Percentiles rank a stretch among this genome's conserved stretches.
phyloP scores from a whole-genome alignment of 2,888 invertebrate genomes.

The Caenorhabditis imperialis region DNA sequence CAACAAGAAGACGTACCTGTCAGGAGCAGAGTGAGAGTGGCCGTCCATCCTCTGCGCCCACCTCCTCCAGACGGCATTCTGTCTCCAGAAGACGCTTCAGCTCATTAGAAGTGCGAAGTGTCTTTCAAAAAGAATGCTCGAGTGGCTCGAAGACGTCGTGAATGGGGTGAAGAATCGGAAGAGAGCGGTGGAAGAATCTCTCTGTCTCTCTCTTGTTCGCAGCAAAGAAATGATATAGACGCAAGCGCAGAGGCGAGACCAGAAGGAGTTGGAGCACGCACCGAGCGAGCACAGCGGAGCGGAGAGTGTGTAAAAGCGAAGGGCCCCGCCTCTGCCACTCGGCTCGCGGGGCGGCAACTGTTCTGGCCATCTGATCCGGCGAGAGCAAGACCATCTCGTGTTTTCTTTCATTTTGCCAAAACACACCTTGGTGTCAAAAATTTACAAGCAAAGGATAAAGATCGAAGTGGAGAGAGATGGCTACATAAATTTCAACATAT shows the following conservation, averaged over 20 bases:
- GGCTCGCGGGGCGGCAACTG: constrained; percentile 29
- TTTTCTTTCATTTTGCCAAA: constrained; percentile 47
- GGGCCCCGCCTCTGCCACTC: constrained; percentile 12
- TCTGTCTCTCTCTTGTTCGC: background rate
- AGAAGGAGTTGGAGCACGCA: constrained; percentile 16
- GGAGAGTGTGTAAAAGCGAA: constrained; percentile 37
- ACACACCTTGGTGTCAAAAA: constrained; percentile 39
- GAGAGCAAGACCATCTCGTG: constrained; percentile 15
- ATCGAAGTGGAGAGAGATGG: background rate
- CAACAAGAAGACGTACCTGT: constrained; percentile 22
- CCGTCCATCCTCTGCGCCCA: constrained; percentile 17
- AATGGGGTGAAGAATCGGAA: constrained; percentile 25
- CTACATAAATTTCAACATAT: constrained; percentile 41
- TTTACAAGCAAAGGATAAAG: constrained; percentile 9
- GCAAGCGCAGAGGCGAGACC: constrained; percentile 10
- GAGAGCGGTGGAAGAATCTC: background rate
- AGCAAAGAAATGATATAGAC: constrained; percentile 43
- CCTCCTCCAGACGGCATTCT: constrained; percentile 46
- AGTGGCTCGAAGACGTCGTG: constrained; percentile 24
- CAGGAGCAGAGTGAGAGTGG: constrained; percentile 22
- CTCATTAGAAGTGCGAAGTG: constrained; percentile 48
- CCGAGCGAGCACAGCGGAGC: constrained; percentile 24
- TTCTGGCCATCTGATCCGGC: constrained; percentile 45
- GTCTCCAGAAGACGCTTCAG: constrained; percentile 26
- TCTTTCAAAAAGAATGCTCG: no score